Conservation (phyloP, 2,113 vertebrate species). For the Myodes glareolus region DNA sequence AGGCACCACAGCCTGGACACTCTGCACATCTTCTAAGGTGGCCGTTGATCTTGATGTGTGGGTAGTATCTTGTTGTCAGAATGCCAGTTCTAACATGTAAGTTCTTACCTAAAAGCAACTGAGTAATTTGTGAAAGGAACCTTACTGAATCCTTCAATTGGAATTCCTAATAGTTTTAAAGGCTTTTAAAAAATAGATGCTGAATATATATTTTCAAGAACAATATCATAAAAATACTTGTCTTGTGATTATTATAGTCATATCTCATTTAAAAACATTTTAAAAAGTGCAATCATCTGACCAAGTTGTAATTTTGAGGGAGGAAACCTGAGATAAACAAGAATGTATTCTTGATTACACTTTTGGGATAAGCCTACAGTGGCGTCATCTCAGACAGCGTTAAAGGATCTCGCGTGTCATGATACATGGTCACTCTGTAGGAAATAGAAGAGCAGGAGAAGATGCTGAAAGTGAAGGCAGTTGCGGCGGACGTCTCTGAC, state of each 20-base stretch:
- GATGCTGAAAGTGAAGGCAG: constrained; percentile 85
- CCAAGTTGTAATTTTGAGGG: constrained; percentile 13
- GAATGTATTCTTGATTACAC: not conserved
- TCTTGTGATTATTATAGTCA: constrained; percentile 47
- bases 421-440: constrained; percentile 81
- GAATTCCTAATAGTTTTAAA: constrained; percentile 42
- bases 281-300: not conserved
- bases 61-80: constrained; percentile 17
- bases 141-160: constrained; percentile 26
- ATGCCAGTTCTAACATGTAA: constrained; percentile 21
- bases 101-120: constrained; percentile 44
- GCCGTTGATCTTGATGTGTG: constrained; percentile 34
- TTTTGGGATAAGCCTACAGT: constrained; percentile 48
- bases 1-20: too few species aligned
- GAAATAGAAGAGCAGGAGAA: constrained; percentile 92
- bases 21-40: not conserved
- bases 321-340: constrained; percentile 35
- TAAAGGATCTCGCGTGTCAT: constrained; percentile 51
- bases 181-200: not conserved
- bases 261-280: constrained; percentile 18
- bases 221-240: constrained; percentile 3
- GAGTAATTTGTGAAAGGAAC: constrained; percentile 10
- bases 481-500: constrained; percentile 75
- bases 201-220: not conserved
- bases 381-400: not conserved